phyloP scores from a whole-genome alignment of 1,140 invertebrate genomes.

The Marisa cornuarietis region DNA sequence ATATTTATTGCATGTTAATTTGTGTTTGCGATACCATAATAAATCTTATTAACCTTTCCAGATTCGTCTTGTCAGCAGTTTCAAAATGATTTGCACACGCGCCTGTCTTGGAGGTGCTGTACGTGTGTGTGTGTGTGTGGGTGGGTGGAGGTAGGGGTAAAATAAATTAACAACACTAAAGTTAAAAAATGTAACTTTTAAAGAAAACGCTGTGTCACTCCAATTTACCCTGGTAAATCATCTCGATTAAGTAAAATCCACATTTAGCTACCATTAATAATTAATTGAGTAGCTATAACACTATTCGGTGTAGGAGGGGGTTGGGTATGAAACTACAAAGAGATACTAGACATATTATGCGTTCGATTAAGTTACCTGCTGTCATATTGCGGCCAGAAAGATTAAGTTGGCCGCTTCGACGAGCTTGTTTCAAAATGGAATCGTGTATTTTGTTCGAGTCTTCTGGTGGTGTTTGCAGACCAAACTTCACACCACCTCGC shows the following conservation, averaged over 20 bases:
- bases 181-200: no score
- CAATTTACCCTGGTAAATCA: background rate
- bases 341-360: background rate
- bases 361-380: conserved; percentile 71
- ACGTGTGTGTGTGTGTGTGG: background rate
- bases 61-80: background rate
- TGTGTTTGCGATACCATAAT: no score
- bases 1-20: background rate
- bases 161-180: no score
- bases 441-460: conserved; percentile 35
- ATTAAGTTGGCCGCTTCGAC: conserved; percentile 81
- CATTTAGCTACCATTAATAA: no score
- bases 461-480: conserved; percentile 30
- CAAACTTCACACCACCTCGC: conserved; percentile 9
- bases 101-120: no score
- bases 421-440: conserved; percentile 77
- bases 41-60: no score
- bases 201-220: background rate
- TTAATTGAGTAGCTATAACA: background rate
- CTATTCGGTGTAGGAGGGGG: no score
- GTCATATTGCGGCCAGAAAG: conserved; percentile 78
- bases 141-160: background rate
- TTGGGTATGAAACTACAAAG: background rate
- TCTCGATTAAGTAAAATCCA: no score
- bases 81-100: conserved; percentile 1